Evolutionary conservation across 2,113 vertebrate genomes (phyloP), one percentile per base, ranked within the genome.

Genomic region (Mesitornis unicolor): DNA sequence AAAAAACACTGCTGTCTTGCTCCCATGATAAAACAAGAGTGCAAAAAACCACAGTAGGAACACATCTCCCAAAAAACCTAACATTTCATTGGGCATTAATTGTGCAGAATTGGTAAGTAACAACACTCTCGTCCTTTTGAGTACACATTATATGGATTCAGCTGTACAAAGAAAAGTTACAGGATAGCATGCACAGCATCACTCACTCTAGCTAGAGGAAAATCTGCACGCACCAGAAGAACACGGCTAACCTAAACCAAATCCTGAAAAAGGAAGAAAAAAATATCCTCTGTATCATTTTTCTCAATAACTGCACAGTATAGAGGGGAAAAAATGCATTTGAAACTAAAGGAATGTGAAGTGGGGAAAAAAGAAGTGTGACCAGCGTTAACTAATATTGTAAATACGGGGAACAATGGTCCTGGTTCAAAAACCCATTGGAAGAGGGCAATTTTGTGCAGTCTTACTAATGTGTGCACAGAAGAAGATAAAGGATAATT

Each of bases 341-440:
- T 59, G 31, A 81, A 74, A 50, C 13, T 16, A 24, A 78, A 87
- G 20, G 60, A 87, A 74, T 17, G 13, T 10, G 13, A 94, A 87
- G 17, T 10, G 8, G 11, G 10, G 1, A 0, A 3, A 5, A 26
- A 13, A 29, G 73, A 40, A 33, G 1, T 0, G 0, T n/a, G 26
- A 47, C 17, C 14, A 33, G 1, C 7, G 33, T 50, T 87, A 89
- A 90, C 43, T 38, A 45, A n/a, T 57, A 57, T 11, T 35, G 38
- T 71, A 53, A 89, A 92, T 29, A 53, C 1, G 1, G 31, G 78
- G 29, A 28, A 53, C 12, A 78, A 40, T 6, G 33, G 50, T 79
- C 65, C 65, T 68, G 42, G 15, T 73, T 85, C 48, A 65, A 76
- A 93, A 92, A 51, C 43, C 59, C 50, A 86, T 7, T 67, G 43